phyloP scores from a whole-genome alignment of 2,113 vertebrate genomes.

The Scophthalmus maximus region DNA sequence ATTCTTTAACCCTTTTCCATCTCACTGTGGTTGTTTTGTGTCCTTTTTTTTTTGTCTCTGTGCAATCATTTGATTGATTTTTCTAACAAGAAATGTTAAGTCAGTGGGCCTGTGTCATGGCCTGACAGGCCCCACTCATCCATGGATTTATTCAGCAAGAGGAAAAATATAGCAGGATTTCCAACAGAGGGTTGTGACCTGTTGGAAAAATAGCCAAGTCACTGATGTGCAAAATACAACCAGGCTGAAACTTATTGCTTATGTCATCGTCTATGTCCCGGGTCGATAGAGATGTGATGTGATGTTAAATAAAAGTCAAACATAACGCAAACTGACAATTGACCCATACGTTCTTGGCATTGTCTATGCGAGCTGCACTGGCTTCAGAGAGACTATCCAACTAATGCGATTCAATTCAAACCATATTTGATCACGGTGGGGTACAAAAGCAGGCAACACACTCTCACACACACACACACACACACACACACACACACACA shows the following conservation, averaged over 20 bases:
- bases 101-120: background rate
- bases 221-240: background rate
- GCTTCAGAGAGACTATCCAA: conserved; percentile 4
- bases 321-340: background rate
- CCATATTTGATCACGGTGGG: conserved; percentile 43
- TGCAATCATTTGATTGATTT: background rate
- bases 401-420: conserved; percentile 36
- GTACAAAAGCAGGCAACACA: background rate
- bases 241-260: background rate
- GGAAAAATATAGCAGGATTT: background rate
- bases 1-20: background rate
- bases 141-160: background rate
- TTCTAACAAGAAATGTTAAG: background rate
- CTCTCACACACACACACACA: conserved; percentile 25
- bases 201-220: background rate
- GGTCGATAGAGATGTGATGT: background rate
- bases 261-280: background rate
- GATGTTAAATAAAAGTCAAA: conserved; percentile 11
- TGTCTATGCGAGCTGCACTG: conserved; percentile 5
- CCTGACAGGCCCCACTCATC: background rate
- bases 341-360: background rate
- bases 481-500: conserved; percentile 14
- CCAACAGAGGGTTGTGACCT: background rate
- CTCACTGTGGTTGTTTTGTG: background rate
- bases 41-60: background rate